A percentile compares a stretch with the other conserved stretches of the same genome.
These are phyloP conservation scores for Daktulosphaira vitifoliae DNA, from an alignment of 1,140 invertebrate genomes.

Conservation along the genomic window DNA sequence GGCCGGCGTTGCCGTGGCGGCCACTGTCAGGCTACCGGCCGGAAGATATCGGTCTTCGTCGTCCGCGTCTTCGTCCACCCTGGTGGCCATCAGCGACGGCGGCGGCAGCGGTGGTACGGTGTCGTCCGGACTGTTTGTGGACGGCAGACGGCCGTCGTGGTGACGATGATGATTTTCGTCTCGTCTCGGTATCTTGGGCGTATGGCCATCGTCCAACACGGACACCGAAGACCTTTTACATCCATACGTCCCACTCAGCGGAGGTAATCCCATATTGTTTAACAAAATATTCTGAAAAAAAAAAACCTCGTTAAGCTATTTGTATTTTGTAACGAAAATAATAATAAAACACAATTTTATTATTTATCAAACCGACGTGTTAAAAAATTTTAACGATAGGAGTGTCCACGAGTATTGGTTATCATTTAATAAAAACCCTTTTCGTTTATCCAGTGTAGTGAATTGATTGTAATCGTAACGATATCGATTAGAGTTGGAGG, in stretches of 20 bases:
- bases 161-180: neutral
- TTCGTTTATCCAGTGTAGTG: too few species aligned
- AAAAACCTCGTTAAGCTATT: conserved; percentile 2
- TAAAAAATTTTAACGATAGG: too few species aligned
- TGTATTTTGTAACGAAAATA: too few species aligned
- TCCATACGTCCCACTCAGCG: neutral
- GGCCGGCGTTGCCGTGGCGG: neutral
- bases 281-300: conserved; percentile 14
- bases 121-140: conserved; percentile 17
- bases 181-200: conserved; percentile 13
- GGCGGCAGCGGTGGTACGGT: conserved; percentile 38
- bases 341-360: too few species aligned
- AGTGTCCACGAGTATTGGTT: too few species aligned
- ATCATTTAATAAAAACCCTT: too few species aligned
- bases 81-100: conserved; percentile 13
- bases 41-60: conserved; percentile 46
- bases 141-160: neutral
- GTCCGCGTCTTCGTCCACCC: conserved; percentile 46
- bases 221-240: conserved; percentile 2
- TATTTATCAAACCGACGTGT: too few species aligned
- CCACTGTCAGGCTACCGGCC: conserved; percentile 31
- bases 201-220: neutral
- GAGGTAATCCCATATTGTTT: conserved; percentile 21
- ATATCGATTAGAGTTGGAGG: too few species aligned
- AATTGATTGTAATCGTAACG: too few species aligned